These are phyloP conservation scores for Hydrophis major DNA, from an alignment of 2,797 vertebrate species.

Conservation along the genomic window DNA sequence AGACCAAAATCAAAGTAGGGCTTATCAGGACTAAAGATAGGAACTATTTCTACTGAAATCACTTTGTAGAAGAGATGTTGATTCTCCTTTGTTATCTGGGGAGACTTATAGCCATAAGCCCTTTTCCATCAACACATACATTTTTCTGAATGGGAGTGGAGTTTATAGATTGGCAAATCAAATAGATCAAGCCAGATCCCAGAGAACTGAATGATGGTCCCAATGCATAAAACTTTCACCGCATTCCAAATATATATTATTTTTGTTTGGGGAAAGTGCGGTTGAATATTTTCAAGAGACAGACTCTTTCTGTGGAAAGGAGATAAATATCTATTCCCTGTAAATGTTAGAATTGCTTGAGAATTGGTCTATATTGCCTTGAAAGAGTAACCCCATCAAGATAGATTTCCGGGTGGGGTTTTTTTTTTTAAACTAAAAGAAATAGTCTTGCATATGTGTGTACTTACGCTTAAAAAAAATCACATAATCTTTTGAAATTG, in stretches of 20 bases:
- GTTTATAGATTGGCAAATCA: neutral
- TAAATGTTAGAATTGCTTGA: neutral
- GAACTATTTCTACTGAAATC: neutral
- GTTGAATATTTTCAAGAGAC: neutral
- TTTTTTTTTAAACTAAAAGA: neutral
- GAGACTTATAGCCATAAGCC: neutral
- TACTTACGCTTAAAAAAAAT: constrained; percentile 20
- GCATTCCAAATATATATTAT: neutral
- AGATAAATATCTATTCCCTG: neutral
- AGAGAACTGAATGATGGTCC: neutral
- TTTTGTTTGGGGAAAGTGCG: neutral
- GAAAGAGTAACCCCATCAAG: neutral
- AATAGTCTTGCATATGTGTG: neutral
- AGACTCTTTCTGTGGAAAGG: neutral
- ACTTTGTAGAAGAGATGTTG: neutral
- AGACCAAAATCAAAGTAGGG: neutral
- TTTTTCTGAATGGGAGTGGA: neutral
- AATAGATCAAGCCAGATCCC: neutral
- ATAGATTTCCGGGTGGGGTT: neutral
- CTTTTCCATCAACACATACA: neutral
- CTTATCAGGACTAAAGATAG: too few species aligned
- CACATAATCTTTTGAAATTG: constrained; percentile 27
- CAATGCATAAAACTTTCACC: neutral
- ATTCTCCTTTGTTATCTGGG: neutral
- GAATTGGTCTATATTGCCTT: neutral